Evolutionary conservation across 2,797 vertebrate genomes (phyloP), one percentile per base, ranked within the genome.

Genomic region (Rhinichthys osculus): DNA sequence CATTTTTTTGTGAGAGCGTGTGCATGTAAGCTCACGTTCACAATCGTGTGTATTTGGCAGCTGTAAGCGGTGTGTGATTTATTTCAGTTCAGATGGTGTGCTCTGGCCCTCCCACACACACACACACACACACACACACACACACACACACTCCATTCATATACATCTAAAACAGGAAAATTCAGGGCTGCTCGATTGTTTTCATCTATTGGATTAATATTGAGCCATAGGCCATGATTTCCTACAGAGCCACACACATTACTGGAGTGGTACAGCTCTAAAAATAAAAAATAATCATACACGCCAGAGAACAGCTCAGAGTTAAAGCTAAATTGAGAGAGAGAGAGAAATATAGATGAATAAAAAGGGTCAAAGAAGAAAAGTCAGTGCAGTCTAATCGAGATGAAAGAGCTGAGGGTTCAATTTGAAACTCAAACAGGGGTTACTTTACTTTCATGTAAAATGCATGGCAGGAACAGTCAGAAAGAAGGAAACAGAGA

Each of bases 401-500:
- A 81, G 54, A 81, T 81, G 52, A 85, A 80, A 80, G 69, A 73
- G 57, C 69, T 42, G 69, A 74, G 70, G 73, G 81, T 54, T 83
- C 81, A 44, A 74, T 83, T 64, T 83, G 38, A 81, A 85, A 80
- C 84, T 85, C 69, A 85, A 81, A 85, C 69, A 85, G 54, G 7
- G 23, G 16, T 73, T 85, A 80, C 78, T 80, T 80, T 85, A 73
- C 78, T 85, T 73, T 85, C 78, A 73, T 85, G 78, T 52, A 74
- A 85, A 81, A 81, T 85, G 67, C 44, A 74, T 85, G 78, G 69
- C 23, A 80, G 57, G 38, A 72, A 74, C 54, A 54, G 57, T 64
- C 42, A 42, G 78, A 81, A 66, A 81, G 38, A 73, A 80, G 77
- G 16, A 72, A 72, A 52, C 67, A 1, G 38, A 79, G 67, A 71